Conservation (phyloP, 2,797 vertebrate species). For the Cynodonichthys magdalenae region DNA sequence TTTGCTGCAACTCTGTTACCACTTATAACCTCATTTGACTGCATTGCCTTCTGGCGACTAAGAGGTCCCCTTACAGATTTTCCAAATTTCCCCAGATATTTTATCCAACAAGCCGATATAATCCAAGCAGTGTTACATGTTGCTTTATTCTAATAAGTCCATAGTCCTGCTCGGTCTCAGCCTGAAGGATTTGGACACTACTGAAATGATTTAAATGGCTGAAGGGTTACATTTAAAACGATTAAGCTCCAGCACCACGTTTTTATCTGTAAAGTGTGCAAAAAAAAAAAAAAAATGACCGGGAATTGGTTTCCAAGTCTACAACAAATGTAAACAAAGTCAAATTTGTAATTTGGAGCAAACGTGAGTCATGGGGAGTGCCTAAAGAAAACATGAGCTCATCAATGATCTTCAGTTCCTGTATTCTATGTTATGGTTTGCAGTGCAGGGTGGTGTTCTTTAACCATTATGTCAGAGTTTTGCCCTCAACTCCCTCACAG, state of each 20-base stretch:
- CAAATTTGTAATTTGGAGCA: background rate
- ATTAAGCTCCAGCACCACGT: slow-evolving; percentile 1
- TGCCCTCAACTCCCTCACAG: background rate
- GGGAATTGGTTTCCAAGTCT: slow-evolving; percentile 41
- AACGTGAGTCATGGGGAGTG: slow-evolving; percentile 60
- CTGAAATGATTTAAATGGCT: slow-evolving; percentile 13
- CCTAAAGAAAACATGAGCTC: slow-evolving; percentile 17
- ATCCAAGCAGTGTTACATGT: background rate
- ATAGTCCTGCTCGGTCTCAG: slow-evolving; percentile 5
- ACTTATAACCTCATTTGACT: slow-evolving; percentile 1
- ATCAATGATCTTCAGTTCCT: background rate
- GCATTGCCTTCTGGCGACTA: background rate
- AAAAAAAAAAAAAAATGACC: background rate
- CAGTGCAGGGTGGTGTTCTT: slow-evolving; percentile 8
- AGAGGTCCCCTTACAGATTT: slow-evolving; percentile 8
- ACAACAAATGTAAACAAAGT: slow-evolving; percentile 30
- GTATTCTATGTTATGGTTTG: background rate
- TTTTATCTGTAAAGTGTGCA: slow-evolving; percentile 26
- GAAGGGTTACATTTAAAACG: slow-evolving; percentile 1
- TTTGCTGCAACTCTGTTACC: too few relatives aligned
- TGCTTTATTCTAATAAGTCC: background rate
- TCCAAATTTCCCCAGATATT: slow-evolving; percentile 11
- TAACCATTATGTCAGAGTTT: background rate
- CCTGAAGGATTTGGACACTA: background rate
- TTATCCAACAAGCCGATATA: background rate